Evolutionary conservation across 1,140 invertebrate genomes (phyloP).

Genomic region (Cydia pomonella): DNA sequence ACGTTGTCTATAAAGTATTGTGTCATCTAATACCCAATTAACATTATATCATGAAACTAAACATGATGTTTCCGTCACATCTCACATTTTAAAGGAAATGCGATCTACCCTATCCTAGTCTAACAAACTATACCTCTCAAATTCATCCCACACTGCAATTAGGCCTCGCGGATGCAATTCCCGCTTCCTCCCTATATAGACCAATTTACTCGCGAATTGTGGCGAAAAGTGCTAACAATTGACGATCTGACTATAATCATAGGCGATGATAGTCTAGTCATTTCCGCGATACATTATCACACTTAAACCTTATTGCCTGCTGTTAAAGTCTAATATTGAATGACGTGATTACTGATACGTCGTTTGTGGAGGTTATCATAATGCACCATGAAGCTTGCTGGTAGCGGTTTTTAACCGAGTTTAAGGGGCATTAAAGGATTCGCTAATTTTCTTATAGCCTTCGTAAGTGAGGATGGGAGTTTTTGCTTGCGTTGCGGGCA

Average conservation of each 20-base stretch:
- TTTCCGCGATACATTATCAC: not conserved
- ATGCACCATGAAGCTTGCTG: slow-evolving; percentile 2
- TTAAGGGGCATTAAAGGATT: not conserved
- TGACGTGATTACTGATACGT: not conserved
- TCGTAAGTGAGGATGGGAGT: not conserved
- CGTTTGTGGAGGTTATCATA: not conserved
- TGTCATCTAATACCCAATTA: no score
- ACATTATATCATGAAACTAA: not conserved
- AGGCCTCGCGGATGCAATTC: not conserved
- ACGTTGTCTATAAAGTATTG: no score
- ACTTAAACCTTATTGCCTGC: not conserved
- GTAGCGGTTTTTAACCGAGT: not conserved
- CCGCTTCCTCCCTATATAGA: slow-evolving; percentile 1
- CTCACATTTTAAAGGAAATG: not conserved
- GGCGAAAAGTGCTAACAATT: slow-evolving; percentile 13
- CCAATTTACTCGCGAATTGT: slow-evolving; percentile 3
- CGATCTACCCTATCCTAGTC: not conserved
- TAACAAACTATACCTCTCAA: not conserved
- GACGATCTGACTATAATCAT: slow-evolving; percentile 15
- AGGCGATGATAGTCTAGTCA: not conserved
- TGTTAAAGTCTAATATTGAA: not conserved
- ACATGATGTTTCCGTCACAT: not conserved
- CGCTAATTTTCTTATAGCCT: slow-evolving; percentile 1
- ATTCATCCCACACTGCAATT: slow-evolving; percentile 10
- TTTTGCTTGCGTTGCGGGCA: not conserved